Percentiles rank a stretch among this genome's conserved stretches.
Evolutionary conservation across 2,797 vertebrate species (phyloP).

Genomic region (Molothrus aeneus): DNA sequence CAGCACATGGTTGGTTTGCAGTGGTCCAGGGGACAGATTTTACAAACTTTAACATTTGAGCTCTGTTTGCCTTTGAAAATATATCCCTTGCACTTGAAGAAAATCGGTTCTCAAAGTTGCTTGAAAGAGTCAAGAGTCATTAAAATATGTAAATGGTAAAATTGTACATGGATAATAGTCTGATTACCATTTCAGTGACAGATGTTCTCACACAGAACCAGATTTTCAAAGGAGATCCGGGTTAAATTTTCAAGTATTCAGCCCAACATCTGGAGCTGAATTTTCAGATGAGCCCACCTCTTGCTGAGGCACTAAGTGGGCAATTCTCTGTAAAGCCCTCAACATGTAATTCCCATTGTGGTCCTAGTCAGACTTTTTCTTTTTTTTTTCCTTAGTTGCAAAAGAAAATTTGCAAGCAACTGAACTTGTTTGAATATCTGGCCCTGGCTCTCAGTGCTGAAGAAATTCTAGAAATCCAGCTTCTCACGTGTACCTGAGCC

Average conservation of each 20-base stretch:
- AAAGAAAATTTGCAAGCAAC: background rate
- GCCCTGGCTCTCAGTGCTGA: background rate
- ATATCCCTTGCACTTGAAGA: background rate
- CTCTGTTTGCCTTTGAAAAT: background rate
- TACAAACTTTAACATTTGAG: background rate
- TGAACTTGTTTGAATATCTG: background rate
- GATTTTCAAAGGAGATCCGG: conserved; percentile 70
- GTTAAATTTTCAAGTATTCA: conserved; percentile 70
- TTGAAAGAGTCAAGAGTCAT: conserved; percentile 67
- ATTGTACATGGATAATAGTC: conserved; percentile 61
- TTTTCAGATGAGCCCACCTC: conserved; percentile 63
- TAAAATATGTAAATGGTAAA: conserved; percentile 69
- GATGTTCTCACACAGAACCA: conserved; percentile 68
- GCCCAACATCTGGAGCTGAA: conserved; percentile 69
- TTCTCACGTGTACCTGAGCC: background rate
- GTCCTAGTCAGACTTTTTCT: background rate
- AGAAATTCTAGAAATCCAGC: background rate
- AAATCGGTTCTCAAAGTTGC: conserved; percentile 20
- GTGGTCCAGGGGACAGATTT: background rate
- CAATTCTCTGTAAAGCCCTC: conserved; percentile 39
- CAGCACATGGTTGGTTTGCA: fast-evolving
- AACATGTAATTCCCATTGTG: background rate
- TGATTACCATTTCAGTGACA: conserved; percentile 69
- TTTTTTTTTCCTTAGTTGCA: background rate
- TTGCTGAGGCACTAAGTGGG: conserved; percentile 26